These are phyloP conservation scores for Sebastes glaucus DNA, from an alignment of 2,797 vertebrate genomes.

Conservation along the genomic window DNA sequence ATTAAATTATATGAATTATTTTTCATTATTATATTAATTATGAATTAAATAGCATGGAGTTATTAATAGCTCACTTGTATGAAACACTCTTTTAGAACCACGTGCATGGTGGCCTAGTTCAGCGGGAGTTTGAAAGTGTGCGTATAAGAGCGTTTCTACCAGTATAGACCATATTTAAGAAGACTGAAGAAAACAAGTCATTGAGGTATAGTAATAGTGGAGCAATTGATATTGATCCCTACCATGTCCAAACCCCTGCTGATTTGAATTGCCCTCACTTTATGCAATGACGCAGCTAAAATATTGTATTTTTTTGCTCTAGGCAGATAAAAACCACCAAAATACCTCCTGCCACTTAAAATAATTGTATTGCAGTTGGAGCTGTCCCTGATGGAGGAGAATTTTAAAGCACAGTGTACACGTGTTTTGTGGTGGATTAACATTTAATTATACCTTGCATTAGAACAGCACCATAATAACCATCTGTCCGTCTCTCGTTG, in stretches of 20 bases:
- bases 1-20: no score
- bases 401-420: conserved; percentile 10
- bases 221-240: background rate
- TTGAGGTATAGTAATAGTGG: no score
- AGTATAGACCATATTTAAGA: no score
- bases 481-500: conserved; percentile 23
- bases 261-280: conserved; percentile 5
- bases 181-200: no score
- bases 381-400: background rate
- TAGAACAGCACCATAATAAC: conserved; percentile 33
- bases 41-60: no score
- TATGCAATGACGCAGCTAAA: background rate
- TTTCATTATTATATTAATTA: no score
- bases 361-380: conserved; percentile 5
- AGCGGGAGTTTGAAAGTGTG: no score
- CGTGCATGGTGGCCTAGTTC: no score
- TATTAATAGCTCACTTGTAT: no score
- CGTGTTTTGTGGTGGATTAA: conserved; percentile 42
- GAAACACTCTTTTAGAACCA: no score
- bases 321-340: background rate
- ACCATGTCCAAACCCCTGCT: background rate
- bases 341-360: background rate
- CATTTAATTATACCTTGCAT: conserved; percentile 62
- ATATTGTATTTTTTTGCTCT: background rate
- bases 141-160: no score